Base-by-base conservation (phyloP, 2,113 vertebrate genomes). In the Theristicus caerulescens region DNA sequence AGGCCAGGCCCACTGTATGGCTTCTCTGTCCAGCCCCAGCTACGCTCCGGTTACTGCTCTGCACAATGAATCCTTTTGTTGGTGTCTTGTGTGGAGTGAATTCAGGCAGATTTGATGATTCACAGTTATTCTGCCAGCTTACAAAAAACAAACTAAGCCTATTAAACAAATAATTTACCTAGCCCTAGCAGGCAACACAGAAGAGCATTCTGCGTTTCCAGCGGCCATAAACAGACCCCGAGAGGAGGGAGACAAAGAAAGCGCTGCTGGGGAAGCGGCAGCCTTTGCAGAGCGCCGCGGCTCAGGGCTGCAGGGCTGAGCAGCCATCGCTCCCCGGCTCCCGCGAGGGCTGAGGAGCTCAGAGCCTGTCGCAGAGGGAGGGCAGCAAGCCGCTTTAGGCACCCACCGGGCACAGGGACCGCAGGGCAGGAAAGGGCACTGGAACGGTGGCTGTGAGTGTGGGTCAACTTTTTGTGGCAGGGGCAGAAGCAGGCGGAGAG, bases 91-190 rank as follows among this genome's bases (percentile, higher is more conserved):
- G 88, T 84, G 72, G 57, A 74, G 62, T 10, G 93, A 82, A 62
- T 90, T 80, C 91, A 70, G 76, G 67, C 44, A 92, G 80, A 83
- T 94, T 27, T 62, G 86, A 83, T 97, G 95, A 94, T 94, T 92
- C 96, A 93, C 95, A 93, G 86, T 31, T 77, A 73, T 61, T 72
- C 76, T 83, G 88, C 62, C 82, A 94, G 66, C 46, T 82, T 76
- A 82, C 58, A 86, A 70, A 92, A 80, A 90, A 92, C 31, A 86
- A 88, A 69, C 31, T 27, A 15, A 58, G 76, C 86, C 76, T 83
- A 40, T 83, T 95, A 91, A 57, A 94, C 80, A 95, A 96, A 95
- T 77, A 90, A 90, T 96, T 94, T 95, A 96, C 94, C 94, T 93
- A 97, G 88, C 57, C 57, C 58, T 6, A 47, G 76, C 83, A 29